Percentiles rank a stretch among this genome's conserved stretches.
phyloP scores from a whole-genome alignment of 2,797 vertebrate genomes.

The Malacoctenus gilli region DNA sequence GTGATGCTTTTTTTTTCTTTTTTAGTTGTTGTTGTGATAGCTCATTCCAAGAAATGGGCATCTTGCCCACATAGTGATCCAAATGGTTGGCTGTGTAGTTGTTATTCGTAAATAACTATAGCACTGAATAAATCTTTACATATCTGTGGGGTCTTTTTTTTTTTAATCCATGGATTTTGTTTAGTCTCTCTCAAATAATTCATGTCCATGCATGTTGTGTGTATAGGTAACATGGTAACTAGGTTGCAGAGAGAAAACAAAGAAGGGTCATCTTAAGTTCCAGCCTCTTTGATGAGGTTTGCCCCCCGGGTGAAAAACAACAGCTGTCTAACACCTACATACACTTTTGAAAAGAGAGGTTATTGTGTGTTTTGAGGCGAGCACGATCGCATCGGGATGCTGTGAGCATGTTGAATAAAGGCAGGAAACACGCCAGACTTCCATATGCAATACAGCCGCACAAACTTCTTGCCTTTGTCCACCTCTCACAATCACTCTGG shows the following conservation, averaged over 20 bases:
- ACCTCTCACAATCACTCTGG: too few species aligned
- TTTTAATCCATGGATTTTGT: constrained; percentile 1
- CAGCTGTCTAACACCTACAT: constrained; percentile 70
- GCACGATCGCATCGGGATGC: constrained; percentile 19
- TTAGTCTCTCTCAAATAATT: constrained; percentile 13
- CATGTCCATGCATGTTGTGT: constrained; percentile 2
- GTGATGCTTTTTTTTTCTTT: constrained; percentile 43
- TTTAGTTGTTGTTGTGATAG: constrained; percentile 30
- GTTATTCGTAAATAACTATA: constrained; percentile 3
- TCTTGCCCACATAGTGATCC: constrained; percentile 30
- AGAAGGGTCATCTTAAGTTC: constrained; percentile 59
- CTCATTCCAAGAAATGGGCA: constrained; percentile 30
- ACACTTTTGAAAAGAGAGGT: constrained; percentile 47
- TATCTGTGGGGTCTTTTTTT: not conserved
- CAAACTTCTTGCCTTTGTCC: constrained; percentile 30
- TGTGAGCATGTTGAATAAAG: constrained; percentile 29
- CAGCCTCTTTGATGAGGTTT: constrained; percentile 47
- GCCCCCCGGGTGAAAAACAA: constrained; percentile 66
- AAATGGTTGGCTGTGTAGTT: constrained; percentile 23
- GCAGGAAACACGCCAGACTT: constrained; percentile 15
- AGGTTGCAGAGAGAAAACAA: constrained; percentile 54
- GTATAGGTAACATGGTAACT: constrained; percentile 17
- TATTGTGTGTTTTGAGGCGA: constrained; percentile 49
- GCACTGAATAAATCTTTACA: not conserved
- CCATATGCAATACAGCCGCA: constrained; percentile 21